These are phyloP conservation scores for Rutilus rutilus DNA, from an alignment of 2,113 vertebrate species.

Conservation along the genomic window DNA sequence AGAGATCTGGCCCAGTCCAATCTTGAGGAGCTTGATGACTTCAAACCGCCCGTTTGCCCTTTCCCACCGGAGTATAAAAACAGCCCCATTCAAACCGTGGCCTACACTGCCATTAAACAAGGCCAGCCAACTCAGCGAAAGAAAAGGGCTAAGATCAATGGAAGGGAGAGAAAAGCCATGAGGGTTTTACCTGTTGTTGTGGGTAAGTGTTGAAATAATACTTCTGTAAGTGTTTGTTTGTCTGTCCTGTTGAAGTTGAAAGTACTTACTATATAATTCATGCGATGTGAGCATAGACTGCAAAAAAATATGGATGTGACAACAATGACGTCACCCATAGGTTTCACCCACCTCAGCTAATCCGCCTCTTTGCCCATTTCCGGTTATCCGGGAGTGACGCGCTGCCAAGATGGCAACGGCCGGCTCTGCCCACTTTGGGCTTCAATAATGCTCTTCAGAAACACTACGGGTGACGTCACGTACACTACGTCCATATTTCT, in stretches of 20 bases:
- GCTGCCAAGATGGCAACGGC: too few relatives aligned
- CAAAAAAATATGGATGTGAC: too few relatives aligned
- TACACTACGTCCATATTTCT: too few relatives aligned
- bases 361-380: too few relatives aligned
- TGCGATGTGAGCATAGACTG: too few relatives aligned
- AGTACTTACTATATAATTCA: too few relatives aligned
- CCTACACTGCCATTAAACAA: conserved; percentile 70
- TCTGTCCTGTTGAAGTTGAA: background rate
- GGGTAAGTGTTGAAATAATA: conserved; percentile 65
- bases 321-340: too few relatives aligned
- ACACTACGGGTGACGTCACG: too few relatives aligned
- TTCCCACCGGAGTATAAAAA: conserved; percentile 75
- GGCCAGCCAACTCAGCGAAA: conserved; percentile 57
- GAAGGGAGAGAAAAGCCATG: conserved; percentile 92
- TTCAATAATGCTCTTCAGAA: too few relatives aligned
- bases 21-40: conserved; percentile 67
- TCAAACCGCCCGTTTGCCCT: conserved; percentile 63
- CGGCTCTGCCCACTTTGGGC: too few relatives aligned
- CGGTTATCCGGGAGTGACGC: too few relatives aligned
- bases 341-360: too few relatives aligned
- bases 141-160: conserved; percentile 84
- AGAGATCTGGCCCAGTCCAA: conserved; percentile 68
- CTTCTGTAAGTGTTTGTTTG: background rate
- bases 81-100: conserved; percentile 74
- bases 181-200: conserved; percentile 85